Percentiles rank a stretch among this genome's conserved stretches.
Conservation (phyloP, 2,113 vertebrate genomes). For the Ceyx melanurus region DNA sequence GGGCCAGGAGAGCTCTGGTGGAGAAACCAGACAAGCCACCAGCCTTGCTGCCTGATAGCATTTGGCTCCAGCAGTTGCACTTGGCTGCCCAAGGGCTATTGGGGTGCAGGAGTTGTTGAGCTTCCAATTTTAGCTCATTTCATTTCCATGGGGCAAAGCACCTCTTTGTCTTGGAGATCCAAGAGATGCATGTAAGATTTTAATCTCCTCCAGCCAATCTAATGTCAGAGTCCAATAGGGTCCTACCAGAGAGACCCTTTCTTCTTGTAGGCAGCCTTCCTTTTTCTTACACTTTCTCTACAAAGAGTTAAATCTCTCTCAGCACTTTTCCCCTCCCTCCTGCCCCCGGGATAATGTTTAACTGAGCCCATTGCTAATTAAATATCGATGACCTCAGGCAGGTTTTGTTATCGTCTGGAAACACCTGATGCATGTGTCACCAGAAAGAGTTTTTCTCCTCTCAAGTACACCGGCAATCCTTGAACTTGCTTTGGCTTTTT, state of each 20-base stretch:
- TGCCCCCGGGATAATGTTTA: slow-evolving; percentile 60
- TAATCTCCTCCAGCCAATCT: background rate
- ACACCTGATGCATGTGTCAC: slow-evolving; percentile 72
- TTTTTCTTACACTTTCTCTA: background rate
- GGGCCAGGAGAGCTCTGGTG: rapidly evolving
- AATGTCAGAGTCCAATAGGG: background rate
- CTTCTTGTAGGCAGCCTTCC: background rate
- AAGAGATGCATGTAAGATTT: rapidly evolving
- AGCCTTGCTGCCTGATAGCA: rapidly evolving
- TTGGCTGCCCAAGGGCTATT: rapidly evolving
- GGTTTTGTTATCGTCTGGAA: slow-evolving; percentile 65
- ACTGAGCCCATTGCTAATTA: slow-evolving; percentile 61
- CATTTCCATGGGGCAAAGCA: background rate
- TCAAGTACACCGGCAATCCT: slow-evolving; percentile 44
- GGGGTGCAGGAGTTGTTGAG: background rate
- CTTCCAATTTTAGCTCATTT: background rate
- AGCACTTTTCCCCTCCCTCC: slow-evolving; percentile 15
- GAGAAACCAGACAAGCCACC: background rate
- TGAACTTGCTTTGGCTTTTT: slow-evolving; percentile 14
- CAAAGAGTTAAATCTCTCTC: slow-evolving; percentile 55
- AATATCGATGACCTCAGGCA: slow-evolving; percentile 68
- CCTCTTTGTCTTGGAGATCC: background rate
- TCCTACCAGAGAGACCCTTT: background rate
- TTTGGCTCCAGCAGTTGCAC: background rate
- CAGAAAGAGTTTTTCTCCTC: slow-evolving; percentile 46